Conservation (phyloP, 2,888 invertebrate genomes). For the Prosopocoilus inquinatus region DNA sequence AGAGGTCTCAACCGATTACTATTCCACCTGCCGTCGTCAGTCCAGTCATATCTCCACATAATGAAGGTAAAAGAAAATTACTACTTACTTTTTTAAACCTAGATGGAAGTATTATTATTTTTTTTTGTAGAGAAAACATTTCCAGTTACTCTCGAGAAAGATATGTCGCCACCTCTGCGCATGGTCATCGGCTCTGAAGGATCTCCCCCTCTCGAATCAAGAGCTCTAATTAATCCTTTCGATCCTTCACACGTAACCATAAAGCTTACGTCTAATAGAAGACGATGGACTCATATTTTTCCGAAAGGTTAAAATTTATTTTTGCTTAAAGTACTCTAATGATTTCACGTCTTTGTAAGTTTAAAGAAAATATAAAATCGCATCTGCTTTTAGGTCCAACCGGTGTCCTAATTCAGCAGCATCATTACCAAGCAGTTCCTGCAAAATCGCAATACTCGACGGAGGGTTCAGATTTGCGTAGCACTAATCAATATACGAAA, state of each 20-base stretch:
- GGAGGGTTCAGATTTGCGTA: neutral
- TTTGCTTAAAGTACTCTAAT: no score
- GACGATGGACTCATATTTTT: slow-evolving; percentile 98
- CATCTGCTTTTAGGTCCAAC: slow-evolving; percentile 65
- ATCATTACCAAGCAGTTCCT: slow-evolving; percentile 87
- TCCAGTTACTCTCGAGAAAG: slow-evolving; percentile 46
- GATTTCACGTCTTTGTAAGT: no score
- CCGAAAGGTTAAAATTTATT: slow-evolving; percentile 67
- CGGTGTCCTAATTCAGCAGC: slow-evolving; percentile 88
- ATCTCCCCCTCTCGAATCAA: slow-evolving; percentile 66
- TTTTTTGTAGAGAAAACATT: slow-evolving; percentile 10
- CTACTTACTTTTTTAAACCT: slow-evolving; percentile 1
- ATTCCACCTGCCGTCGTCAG: slow-evolving; percentile 46
- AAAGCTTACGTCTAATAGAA: slow-evolving; percentile 89
- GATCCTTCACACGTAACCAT: slow-evolving; percentile 97
- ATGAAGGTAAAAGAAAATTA: slow-evolving; percentile 36
- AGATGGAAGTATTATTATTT: neutral
- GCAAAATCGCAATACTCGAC: slow-evolving; percentile 47
- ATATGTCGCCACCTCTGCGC: slow-evolving; percentile 56
- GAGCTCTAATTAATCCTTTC: slow-evolving; percentile 95
- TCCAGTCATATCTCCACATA: slow-evolving; percentile 43
- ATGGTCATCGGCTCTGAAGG: slow-evolving; percentile 60
- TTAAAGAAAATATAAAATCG: no score
- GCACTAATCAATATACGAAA: no score
- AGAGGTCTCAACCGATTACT: slow-evolving; percentile 46